Evolutionary conservation across 2,888 invertebrate species (phyloP), one percentile per base, ranked within the genome.

Genomic region (Drosophila setosimentum): DNA sequence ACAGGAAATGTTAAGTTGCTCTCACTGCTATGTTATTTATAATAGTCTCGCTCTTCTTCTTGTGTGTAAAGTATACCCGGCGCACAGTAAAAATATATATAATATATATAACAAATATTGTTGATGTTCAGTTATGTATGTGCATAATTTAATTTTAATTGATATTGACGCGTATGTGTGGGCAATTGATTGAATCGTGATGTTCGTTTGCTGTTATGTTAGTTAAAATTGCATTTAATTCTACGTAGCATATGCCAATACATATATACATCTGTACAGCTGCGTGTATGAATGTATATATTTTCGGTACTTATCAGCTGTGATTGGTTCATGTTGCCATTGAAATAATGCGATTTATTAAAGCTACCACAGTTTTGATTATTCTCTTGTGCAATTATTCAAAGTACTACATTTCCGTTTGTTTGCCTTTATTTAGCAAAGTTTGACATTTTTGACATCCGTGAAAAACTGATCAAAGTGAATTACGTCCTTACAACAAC

Each of bases 51-150:
- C 29, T 63, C 64, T 60, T 64, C 64, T 42, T 69, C 35, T 32
- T 49, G 50, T 42, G 42, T 18, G 33, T 61, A 53, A 40, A 65
- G 51, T 40, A 59, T 67, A 53, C 78, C 76, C 76, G 76, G 76
- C 69, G 61, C 54, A 29, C 7, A 35, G 32, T 68, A 53, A 18
- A 57, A 60, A 61, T 59, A 58, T 48, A 58, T 61, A 65, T 55
- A 60, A 64, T 55, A 61, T 48, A 61, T 48, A 61, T 61, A 61
- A 51, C 33, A 27, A 27, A 42, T 64, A 48, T 29, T 40, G 53
- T 59, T 61, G 32, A 54, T 49, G 32, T 57, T 11, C 18, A 33
- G n/a, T 33, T 65, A 50, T 54, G 40, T 40, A 32, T 68, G 32
- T 42, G 45, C 27, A 68, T 50, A 63, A 42, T n/a, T 50, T 30